phyloP scores from a whole-genome alignment of 2,797 vertebrate genomes.

The Tolypeutes matacus region DNA sequence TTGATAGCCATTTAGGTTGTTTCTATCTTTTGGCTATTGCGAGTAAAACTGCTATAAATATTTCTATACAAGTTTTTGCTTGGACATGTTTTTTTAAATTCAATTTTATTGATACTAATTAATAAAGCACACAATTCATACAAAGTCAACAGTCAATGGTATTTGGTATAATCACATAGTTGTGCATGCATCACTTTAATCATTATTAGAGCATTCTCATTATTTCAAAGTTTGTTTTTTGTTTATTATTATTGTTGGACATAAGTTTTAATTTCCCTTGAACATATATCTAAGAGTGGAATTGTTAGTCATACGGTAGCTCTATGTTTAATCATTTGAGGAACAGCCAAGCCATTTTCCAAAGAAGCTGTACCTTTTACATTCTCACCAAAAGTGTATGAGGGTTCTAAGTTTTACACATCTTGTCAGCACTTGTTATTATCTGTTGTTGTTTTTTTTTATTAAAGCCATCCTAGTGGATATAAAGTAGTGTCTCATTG shows the following conservation, averaged over 20 bases:
- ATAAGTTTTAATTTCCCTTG: constrained; percentile 11
- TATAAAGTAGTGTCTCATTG: not conserved
- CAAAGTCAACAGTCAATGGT: no score
- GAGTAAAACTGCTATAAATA: not conserved
- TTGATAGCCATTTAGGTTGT: not conserved
- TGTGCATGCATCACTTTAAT: no score
- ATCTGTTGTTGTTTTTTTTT: not conserved
- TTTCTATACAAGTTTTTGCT: not conserved
- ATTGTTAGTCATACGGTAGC: not conserved
- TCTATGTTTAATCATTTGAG: not conserved
- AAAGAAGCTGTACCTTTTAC: not conserved
- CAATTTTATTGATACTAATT: no score
- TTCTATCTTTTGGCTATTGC: not conserved
- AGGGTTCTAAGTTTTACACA: not conserved
- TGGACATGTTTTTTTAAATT: not conserved
- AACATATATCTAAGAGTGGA: not conserved
- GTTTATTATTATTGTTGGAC: not conserved
- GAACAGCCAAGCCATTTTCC: not conserved
- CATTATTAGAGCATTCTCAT: no score
- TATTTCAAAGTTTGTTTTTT: no score
- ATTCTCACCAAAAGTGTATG: not conserved
- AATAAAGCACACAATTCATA: no score
- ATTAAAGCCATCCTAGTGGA: not conserved
- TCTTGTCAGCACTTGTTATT: not conserved
- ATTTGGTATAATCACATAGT: no score